Base-by-base conservation (phyloP, 2,113 vertebrate species). In the Symphodus melops region DNA sequence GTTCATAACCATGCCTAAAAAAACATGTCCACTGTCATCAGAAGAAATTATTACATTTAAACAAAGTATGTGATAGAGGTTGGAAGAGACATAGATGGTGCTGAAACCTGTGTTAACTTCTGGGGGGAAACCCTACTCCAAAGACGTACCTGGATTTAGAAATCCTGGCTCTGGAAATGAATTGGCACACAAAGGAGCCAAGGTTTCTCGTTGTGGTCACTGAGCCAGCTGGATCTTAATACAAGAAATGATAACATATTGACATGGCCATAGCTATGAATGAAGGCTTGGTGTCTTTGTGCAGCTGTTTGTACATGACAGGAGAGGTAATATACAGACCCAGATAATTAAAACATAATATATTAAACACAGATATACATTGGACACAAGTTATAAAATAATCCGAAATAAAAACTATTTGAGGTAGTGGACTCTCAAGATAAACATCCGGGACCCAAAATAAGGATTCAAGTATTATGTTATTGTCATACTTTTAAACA, bases 101-200 rank as follows among this genome's bases (percentile, higher is more conserved):
- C 9, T 52, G 21, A 21, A 8, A 39, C 14, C 23, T 39, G 10
- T 20, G 20, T 8, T 37, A 37, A 19, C 1, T 23, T 37, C 3
- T 44, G 9, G 1, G 2, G 2, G 39, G 16, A 66, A 72, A 52
- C 12, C 41, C 39, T 48, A 13, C 33, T 61, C 6, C 56, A 20
- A 48, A 5, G 20, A 75, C 28, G 0, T 79, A 93, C 92, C 88
- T 89, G 79, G 72, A 87, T 71, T 87, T 37, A 81, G 46, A 79
- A 81, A 77, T 80, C 81, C 77, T 56, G 72, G 86, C 66, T 81
- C 75, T 86, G 79, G 65, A 67, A 82, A 66, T 74, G 14, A 75
- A 72, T 20, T 75, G 85, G 84, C 87, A 92, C 85, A 72, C 77
- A 52, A 57, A 4, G 71, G 89, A 85, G 83, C 90, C 91, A 72